Evolutionary conservation across 1,140 invertebrate species (phyloP), one percentile per base, ranked within the genome.

Genomic region (Listronotus bonariensis): DNA sequence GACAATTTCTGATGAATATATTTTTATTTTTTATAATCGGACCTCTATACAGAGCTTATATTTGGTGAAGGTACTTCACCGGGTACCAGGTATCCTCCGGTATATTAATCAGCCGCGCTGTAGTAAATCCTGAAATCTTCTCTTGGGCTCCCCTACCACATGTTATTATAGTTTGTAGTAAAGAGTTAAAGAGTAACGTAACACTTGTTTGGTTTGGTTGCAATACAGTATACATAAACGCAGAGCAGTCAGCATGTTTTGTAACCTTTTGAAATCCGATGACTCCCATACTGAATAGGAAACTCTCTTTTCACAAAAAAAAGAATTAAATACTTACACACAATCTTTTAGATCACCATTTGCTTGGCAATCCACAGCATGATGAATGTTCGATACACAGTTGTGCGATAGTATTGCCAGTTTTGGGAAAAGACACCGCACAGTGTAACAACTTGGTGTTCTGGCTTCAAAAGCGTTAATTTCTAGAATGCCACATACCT

Each of bases 321-420:
- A n/a, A 18, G 8, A 11, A 10, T 31, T 18, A 18, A 7, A 48
- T 31, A 49, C 49, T 59, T 65, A 67, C 69, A 73, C 75, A 75
- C 75, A 88, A 85, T 78, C 81, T 59, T 82, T 83, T 53, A 85
- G 81, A 56, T 82, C 79, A 62, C 79, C 81, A 17, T 52, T 60
- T 59, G 63, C 72, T 9, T 83, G 81, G 57, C 82, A 79, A 61
- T 61, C 55, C 10, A 92, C 85, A 17, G 86, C 86, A 68, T 93
- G 90, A 11, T 86, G 85, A 20, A 91, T 92, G 73, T 94, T 94
- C 1, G 92, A 89, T 0, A 91, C 84, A 75, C 92, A 95, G 67
- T 85, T 88, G 76, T 94, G 92, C 1, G 89, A 89, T 68, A 93
- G 81, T 51, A 93, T 82, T 0, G 88, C 87, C 0, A 91, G 82